Evolutionary conservation across 2,888 invertebrate genomes (phyloP), one percentile per base, ranked within the genome.

Genomic region (Lomographa bimaculata): DNA sequence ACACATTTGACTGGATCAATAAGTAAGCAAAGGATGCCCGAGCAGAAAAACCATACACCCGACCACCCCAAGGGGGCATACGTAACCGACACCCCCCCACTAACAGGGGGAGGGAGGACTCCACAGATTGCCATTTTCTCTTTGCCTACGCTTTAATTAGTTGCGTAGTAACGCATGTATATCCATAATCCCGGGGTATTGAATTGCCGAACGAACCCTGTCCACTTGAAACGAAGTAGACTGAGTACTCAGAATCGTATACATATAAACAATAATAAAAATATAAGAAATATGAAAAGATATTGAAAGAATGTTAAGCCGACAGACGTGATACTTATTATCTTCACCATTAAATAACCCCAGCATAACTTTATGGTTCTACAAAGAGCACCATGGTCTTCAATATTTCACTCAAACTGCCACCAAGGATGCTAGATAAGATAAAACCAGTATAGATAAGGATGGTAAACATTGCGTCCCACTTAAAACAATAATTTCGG

Each of bases 1-100:
- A 86, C 86, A 90, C 90, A 90, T 90, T 90, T 90, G 89, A 90
- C 90, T 90, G 89, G 90, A 90, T 90, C 90, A 90, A 90, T 90
- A 90, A 90, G 90, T 90, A 89, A 89, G 90, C 89, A 90, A 89
- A 90, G 90, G 90, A 90, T 90, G 90, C 89, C 90, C 87, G 90
- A 90, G 89, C 84, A 89, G 89, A 90, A 90, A 90, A 90, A 89
- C 89, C 89, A 89, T 87, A 87, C 87, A 87, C 87, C 89, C 89
- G 76, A 81, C 85, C 85, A 84, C 85, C 87, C 86, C 72, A 78
- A 85, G 87, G 86, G 86, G 87, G 86, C 81, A 87, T 84, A 87
- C 87, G 87, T 90, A 90, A 90, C 90, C 85, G 82, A 86, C 89
- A 84, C 86, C 85, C 79, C 79, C 85, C 82, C 81, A 89, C 89